Evolutionary conservation across 2,797 vertebrate genomes (phyloP), one percentile per base, ranked within the genome.

Genomic region (Tadarida brasiliensis): DNA sequence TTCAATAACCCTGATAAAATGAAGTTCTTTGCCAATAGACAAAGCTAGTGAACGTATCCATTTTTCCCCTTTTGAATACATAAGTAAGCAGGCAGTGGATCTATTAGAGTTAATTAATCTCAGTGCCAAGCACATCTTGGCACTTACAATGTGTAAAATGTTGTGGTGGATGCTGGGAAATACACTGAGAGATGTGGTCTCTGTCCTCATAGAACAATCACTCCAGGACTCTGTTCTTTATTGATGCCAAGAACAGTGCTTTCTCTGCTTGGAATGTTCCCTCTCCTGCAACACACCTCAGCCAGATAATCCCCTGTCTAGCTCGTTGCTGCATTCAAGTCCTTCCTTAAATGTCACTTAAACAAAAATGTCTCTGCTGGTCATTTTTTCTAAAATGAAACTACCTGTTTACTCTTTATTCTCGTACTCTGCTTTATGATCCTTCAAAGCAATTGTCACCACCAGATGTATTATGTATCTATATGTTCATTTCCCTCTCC

Each of bases 51-150:
- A 65, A 83, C 20, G 54, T n/a, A 51, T 61, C 11, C 26, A 83
- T 57, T 95, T 70, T 47, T 78, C 33, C 67, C 88, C 86, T 88
- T 35, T 76, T 89, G 14, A 57, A 82, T 57, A 68, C 33, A 87
- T 35, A 67, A 85, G 11, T 83, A 19, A 87, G 15, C 33, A 89
- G 39, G 35, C 70, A 56, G 30, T 84, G 16, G 14, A 67, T 86
- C 67, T 87, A 74, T 68, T 71, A 67, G 70, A 91, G 76, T 67
- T 49, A n/a, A 1, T 54, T 81, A 86, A 86, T 54, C 73, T 63
- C 39, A 68, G 63, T 61, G 19, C 49, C 33, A 82, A 68, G 51
- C 20, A 87, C 56, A 86, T 56, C 81, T 12, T 47, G 39, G n/a
- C 35, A 56, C 19, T 39, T 83, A 85, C 33, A 44, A 16, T 44